Evolutionary conservation across 1,140 invertebrate genomes (phyloP).

Genomic region (Augochlora pura): DNA sequence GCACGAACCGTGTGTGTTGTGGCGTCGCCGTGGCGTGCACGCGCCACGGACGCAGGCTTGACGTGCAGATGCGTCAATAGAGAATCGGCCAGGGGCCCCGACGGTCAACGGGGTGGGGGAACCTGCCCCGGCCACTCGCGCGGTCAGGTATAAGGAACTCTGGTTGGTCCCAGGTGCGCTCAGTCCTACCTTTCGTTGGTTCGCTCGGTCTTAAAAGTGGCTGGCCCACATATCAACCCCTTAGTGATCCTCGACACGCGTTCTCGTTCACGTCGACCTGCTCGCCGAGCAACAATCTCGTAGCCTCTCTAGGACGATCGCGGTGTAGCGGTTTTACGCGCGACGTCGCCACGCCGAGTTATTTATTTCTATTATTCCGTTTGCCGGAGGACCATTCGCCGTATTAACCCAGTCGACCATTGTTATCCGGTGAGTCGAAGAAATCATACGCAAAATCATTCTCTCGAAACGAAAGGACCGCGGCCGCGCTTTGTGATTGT

Average conservation of each 20-base stretch:
- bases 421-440: too few relatives aligned
- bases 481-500: too few relatives aligned
- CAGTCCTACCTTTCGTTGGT: slow-evolving; percentile 62
- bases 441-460: too few relatives aligned
- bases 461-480: too few relatives aligned
- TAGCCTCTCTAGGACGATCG: too few relatives aligned
- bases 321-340: too few relatives aligned
- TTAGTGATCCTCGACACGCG: slow-evolving; percentile 28
- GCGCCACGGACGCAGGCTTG: background rate
- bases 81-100: background rate
- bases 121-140: slow-evolving; percentile 51
- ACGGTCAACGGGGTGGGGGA: slow-evolving; percentile 51
- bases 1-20: background rate
- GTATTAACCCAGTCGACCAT: too few relatives aligned
- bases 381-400: too few relatives aligned
- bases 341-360: too few relatives aligned
- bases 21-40: background rate
- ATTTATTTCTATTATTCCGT: too few relatives aligned
- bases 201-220: slow-evolving; percentile 15
- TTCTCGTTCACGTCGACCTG: slow-evolving; percentile 1
- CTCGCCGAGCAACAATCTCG: background rate
- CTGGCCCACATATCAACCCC: slow-evolving; percentile 26
- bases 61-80: slow-evolving; percentile 14
- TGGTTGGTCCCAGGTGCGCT: slow-evolving; percentile 51
- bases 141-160: slow-evolving; percentile 62